phyloP scores from a whole-genome alignment of 2,113 vertebrate genomes.

The Sprattus sprattus region DNA sequence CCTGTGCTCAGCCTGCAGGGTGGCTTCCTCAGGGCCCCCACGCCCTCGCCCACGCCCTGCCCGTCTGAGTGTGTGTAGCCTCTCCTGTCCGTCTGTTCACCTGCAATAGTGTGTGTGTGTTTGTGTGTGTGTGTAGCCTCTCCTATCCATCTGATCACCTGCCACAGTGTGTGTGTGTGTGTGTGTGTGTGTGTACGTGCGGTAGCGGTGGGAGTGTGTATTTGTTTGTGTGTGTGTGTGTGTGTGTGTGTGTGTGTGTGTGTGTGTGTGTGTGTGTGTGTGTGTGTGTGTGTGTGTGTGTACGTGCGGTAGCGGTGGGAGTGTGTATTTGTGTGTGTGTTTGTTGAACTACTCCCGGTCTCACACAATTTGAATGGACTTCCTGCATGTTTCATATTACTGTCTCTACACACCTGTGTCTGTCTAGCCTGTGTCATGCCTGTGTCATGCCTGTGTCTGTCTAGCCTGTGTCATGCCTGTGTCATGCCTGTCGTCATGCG shows the following conservation, averaged over 20 bases:
- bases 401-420: neutral
- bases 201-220: neutral
- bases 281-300: neutral
- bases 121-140: constrained; percentile 58
- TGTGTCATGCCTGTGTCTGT: neutral
- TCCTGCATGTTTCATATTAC: neutral
- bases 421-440: neutral
- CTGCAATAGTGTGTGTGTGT: neutral
- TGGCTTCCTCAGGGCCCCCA: constrained; percentile 76
- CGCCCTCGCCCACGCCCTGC: constrained; percentile 72
- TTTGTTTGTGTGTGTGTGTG: neutral
- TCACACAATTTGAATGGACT: neutral
- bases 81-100: constrained; percentile 61
- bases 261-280: constrained; percentile 15
- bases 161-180: neutral
- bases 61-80: constrained; percentile 91
- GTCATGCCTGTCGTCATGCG: no score
- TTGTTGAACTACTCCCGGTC: neutral
- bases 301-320: neutral
- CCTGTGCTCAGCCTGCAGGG: constrained; percentile 93
- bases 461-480: no score
- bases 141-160: constrained; percentile 56
- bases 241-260: neutral
- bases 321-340: neutral
- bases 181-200: neutral